phyloP scores from a whole-genome alignment of 2,113 vertebrate genomes.

The Ceratotherium simum region DNA sequence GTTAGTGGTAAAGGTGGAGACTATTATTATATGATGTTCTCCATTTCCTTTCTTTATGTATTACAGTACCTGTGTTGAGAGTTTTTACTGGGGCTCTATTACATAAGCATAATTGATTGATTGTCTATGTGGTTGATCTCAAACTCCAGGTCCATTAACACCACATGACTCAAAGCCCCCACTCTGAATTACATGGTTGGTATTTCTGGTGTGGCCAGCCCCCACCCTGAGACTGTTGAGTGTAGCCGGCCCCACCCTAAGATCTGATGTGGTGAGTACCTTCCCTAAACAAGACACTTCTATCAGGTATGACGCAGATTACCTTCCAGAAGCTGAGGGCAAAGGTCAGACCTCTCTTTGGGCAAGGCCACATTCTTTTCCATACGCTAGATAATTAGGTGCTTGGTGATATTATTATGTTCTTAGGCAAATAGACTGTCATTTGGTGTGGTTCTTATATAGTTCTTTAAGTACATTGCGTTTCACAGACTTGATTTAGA shows the following conservation, averaged over 20 bases:
- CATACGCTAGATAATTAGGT: not conserved
- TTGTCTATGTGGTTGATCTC: not conserved
- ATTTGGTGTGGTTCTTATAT: not conserved
- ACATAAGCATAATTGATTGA: not conserved
- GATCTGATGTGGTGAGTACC: not conserved
- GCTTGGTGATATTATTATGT: not conserved
- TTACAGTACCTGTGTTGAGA: not conserved
- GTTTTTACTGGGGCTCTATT: not conserved
- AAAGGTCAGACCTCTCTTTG: not conserved
- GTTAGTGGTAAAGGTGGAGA: not conserved
- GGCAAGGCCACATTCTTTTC: not conserved
- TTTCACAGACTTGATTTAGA: slow-evolving; percentile 22
- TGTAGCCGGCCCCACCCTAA: not conserved
- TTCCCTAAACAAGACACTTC: not conserved
- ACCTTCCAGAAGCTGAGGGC: not conserved
- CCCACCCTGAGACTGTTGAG: not conserved
- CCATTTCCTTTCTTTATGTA: not conserved
- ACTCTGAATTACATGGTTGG: not conserved
- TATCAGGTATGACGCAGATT: not conserved
- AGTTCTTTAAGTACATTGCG: not conserved
- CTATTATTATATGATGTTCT: not conserved
- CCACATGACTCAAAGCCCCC: not conserved
- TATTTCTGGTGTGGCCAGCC: not conserved
- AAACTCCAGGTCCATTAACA: not conserved
- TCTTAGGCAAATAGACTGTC: not conserved